A percentile compares a stretch with the other conserved stretches of the same genome.
Evolutionary conservation across 2,888 invertebrate species (phyloP).

Genomic region (Morpho helenor): DNA sequence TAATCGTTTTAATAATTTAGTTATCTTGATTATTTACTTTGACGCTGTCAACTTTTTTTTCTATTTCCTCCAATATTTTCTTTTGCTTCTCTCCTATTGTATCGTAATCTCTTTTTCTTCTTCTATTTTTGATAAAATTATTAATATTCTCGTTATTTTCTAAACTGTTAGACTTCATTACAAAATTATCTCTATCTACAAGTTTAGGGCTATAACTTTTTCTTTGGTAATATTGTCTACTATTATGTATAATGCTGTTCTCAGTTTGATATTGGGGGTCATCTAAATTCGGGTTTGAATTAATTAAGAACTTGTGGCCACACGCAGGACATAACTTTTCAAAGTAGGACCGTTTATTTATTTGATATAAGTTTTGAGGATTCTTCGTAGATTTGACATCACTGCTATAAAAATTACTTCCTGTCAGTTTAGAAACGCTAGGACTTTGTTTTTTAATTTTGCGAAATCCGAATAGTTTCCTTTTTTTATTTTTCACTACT

Average conservation of each 20-base stretch:
- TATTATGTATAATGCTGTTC: slow-evolving; percentile 24
- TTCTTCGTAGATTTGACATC: slow-evolving; percentile 4
- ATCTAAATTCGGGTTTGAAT: neutral
- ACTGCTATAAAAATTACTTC: slow-evolving; percentile 3
- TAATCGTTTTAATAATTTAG: neutral
- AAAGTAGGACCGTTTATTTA: slow-evolving; percentile 26
- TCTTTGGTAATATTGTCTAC: slow-evolving; percentile 24
- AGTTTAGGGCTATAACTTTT: slow-evolving; percentile 3
- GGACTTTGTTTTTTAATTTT: slow-evolving; percentile 17
- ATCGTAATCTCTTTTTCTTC: slow-evolving; percentile 20
- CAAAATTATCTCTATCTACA: slow-evolving; percentile 2
- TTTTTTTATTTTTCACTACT: slow-evolving; percentile 41
- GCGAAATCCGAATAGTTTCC: slow-evolving; percentile 36
- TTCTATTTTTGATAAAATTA: slow-evolving; percentile 10
- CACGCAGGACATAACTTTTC: slow-evolving; percentile 26
- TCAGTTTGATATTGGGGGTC: slow-evolving; percentile 4
- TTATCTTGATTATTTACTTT: slow-evolving; percentile 6
- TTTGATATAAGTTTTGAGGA: slow-evolving; percentile 12
- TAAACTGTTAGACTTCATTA: slow-evolving; percentile 7
- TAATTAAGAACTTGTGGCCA: slow-evolving; percentile 19
- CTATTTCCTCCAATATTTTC: slow-evolving; percentile 23
- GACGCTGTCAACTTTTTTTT: slow-evolving; percentile 24
- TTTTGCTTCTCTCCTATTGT: slow-evolving; percentile 21
- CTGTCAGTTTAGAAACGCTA: slow-evolving; percentile 5
- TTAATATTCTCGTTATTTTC: slow-evolving; percentile 4